Evolutionary conservation across 2,888 invertebrate genomes (phyloP).

Genomic region (Ophion ellenae): DNA sequence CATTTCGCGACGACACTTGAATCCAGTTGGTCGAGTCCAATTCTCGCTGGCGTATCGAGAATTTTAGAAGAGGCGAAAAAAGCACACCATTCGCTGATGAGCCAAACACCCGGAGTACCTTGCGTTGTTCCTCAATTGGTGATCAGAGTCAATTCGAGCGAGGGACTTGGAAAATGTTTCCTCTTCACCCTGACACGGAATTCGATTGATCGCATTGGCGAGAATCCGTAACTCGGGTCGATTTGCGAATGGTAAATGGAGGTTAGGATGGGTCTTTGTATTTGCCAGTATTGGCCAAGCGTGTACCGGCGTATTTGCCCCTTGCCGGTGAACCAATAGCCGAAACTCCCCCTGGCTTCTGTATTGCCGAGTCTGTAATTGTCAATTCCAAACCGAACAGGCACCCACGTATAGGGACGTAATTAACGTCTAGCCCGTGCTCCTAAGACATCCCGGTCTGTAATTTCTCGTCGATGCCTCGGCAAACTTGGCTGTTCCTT

Average conservation of each 20-base stretch:
- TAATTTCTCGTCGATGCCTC: slow-evolving; percentile 79
- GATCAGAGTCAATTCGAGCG: not conserved
- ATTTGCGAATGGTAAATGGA: not conserved
- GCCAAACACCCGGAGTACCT: no score
- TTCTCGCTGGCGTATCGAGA: no score
- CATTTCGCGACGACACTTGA: no score
- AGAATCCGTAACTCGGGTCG: not conserved
- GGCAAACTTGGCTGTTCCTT: slow-evolving; percentile 72
- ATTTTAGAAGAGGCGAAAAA: no score
- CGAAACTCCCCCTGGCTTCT: slow-evolving; percentile 29
- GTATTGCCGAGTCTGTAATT: slow-evolving; percentile 74
- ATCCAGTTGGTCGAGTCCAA: no score
- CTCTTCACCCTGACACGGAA: not conserved
- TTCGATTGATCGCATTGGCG: not conserved
- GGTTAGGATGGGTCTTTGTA: not conserved
- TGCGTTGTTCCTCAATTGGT: no score
- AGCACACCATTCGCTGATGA: no score
- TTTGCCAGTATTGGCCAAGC: not conserved
- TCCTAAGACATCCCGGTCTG: slow-evolving; percentile 70
- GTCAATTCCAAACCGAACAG: slow-evolving; percentile 71
- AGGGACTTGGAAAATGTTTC: not conserved
- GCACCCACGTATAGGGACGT: slow-evolving; percentile 14
- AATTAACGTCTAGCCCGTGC: slow-evolving; percentile 26
- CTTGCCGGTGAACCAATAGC: slow-evolving; percentile 48
- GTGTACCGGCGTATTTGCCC: not conserved